Evolutionary conservation across 2,888 invertebrate genomes (phyloP), one percentile per base, ranked within the genome.

Genomic region (Sarcophaga caerulescens): DNA sequence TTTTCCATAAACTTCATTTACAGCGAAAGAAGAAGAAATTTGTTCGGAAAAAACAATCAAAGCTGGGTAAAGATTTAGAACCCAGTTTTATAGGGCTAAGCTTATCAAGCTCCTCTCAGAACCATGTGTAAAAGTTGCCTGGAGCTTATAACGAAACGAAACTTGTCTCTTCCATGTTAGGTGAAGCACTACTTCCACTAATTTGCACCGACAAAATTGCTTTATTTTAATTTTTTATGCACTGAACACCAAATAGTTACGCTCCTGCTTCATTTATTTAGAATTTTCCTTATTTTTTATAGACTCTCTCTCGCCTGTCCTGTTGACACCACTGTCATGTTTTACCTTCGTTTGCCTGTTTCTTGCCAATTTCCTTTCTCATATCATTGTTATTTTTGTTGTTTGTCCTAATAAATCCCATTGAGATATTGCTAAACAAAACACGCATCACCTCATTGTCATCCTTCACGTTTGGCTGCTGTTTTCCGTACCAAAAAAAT

Each of bases 401-500:
- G 74, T 77, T 82, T 77, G 77, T 84, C 66, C 59, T 81, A 78
- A 75, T 79, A 84, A 86, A 86, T 86, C 86, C 84, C 84, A 86
- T 86, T 86, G 84, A 81, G 68, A 84, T 78, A 84, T 81, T 86
- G 84, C 68, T 77, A 86, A 86, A 71, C 86, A 86, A 78, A 84
- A 71, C 86, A 86, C 84, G 86, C 74, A 84, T 81, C 70, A 62
- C 74, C 59, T 63, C 63, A 69, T 76, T 60, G 47, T 52, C 47
- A 47, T 66, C 60, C 19, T 65, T n/a, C 66, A 45, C 25, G 44
- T 45, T 62, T 69, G 65, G 71, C 19, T 68, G 81, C 59, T 65
- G 81, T 71, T 73, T 69, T 71, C 17, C 10, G 35, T 35, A 35
- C 35, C 35, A 35, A 35, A 35, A 35, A 35, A 23, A 45, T 68